These are phyloP conservation scores for Thaumatotibia leucotreta DNA, from an alignment of 1,140 invertebrate species.

Conservation along the genomic window DNA sequence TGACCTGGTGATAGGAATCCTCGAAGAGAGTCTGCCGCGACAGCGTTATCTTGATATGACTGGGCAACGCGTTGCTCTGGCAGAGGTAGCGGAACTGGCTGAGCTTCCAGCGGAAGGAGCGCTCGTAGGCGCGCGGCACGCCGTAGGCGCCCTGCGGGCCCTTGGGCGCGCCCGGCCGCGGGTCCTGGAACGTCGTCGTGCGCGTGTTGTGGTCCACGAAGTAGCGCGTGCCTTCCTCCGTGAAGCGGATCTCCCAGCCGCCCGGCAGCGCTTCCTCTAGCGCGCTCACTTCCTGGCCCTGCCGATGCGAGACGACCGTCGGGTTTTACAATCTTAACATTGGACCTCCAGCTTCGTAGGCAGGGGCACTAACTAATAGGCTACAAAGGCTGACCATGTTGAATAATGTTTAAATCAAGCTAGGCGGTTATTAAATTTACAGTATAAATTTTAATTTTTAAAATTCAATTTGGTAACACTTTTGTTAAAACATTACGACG, in stretches of 20 bases:
- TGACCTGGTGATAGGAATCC: constrained; percentile 96
- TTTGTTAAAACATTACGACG: too few species aligned
- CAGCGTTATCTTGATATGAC: constrained; percentile 99
- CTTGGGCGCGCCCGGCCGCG: constrained; percentile 92
- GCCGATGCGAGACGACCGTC: constrained; percentile 12
- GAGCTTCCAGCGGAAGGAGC: constrained; percentile 99
- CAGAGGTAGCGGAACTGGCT: constrained; percentile 99
- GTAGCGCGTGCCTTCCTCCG: constrained; percentile 95
- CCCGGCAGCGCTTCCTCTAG: constrained; percentile 94
- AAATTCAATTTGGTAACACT: too few species aligned
- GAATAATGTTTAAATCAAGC: too few species aligned
- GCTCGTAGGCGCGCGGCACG: constrained; percentile 95
- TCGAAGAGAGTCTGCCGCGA: constrained; percentile 98
- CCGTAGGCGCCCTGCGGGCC: constrained; percentile 96
- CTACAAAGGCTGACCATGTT: too few species aligned
- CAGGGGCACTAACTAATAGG: too few species aligned
- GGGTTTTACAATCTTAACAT: too few species aligned
- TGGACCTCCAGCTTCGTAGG: too few species aligned
- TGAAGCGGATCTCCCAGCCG: constrained; percentile 98
- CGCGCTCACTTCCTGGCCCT: constrained; percentile 82
- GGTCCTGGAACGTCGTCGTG: constrained; percentile 98
- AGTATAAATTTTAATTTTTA: too few species aligned
- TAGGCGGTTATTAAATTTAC: too few species aligned
- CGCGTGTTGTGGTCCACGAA: constrained; percentile 99
- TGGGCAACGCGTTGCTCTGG: constrained; percentile 96